phyloP scores from a whole-genome alignment of 2,113 vertebrate species.

The Tauraco erythrolophus region DNA sequence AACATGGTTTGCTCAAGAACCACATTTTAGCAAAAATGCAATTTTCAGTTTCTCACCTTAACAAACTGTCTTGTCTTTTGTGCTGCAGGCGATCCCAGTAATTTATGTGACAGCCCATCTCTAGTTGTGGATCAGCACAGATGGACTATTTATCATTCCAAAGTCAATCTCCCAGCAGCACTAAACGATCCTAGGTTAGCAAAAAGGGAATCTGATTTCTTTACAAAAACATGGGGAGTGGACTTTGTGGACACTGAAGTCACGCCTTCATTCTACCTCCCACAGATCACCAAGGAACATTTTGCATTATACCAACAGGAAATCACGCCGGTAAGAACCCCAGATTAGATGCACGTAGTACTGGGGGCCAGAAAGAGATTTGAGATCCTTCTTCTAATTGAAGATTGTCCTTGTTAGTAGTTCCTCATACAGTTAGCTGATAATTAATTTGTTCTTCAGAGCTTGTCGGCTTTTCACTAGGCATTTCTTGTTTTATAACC shows the following conservation, averaged over 20 bases:
- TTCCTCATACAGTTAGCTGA: not conserved
- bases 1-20: not conserved
- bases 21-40: not conserved
- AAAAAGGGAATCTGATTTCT: conserved; percentile 98
- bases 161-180: conserved; percentile 97
- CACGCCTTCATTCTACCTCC: conserved; percentile 93
- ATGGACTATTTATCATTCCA: conserved; percentile 98
- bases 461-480: not conserved
- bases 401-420: not conserved
- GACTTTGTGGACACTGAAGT: conserved; percentile 96
- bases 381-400: not conserved
- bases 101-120: conserved; percentile 88
- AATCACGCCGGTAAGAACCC: conserved; percentile 84
- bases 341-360: rapidly evolving
- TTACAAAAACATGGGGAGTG: conserved; percentile 98
- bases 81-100: conserved; percentile 80
- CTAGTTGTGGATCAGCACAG: conserved; percentile 93
- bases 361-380: not conserved
- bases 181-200: conserved; percentile 96
- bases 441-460: not conserved
- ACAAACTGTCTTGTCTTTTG: conserved; percentile 20
- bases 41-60: not conserved
- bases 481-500: not conserved
- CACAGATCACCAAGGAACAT: conserved; percentile 91
- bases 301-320: conserved; percentile 91